phyloP scores from a whole-genome alignment of 2,888 invertebrate species.

The Thumatha senex region DNA sequence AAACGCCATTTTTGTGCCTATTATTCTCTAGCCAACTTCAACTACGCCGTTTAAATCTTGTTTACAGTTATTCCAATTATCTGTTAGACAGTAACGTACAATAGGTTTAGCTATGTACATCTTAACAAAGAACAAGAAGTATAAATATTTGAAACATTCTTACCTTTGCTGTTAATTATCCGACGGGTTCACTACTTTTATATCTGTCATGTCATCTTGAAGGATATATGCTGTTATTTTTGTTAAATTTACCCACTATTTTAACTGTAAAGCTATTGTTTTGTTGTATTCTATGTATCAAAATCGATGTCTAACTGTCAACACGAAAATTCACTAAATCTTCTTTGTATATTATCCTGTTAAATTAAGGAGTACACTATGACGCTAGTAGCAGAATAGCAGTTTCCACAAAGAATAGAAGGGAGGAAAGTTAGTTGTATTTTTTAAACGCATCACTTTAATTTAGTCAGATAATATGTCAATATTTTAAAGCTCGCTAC shows the following conservation, averaged over 20 bases:
- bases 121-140: slow-evolving; percentile 27
- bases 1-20: slow-evolving; percentile 64
- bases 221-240: slow-evolving; percentile 18
- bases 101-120: not conserved
- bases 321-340: not conserved
- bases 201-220: slow-evolving; percentile 44
- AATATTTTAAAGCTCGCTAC: slow-evolving; percentile 12
- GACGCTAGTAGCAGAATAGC: not conserved
- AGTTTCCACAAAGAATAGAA: not conserved
- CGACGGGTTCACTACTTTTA: slow-evolving; percentile 25
- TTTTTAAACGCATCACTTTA: slow-evolving; percentile 1
- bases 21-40: slow-evolving; percentile 4
- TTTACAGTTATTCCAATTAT: slow-evolving; percentile 17
- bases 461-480: slow-evolving; percentile 19
- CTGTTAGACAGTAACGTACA: slow-evolving; percentile 20
- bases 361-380: not conserved
- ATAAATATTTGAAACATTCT: slow-evolving; percentile 13
- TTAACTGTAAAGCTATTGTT: slow-evolving; percentile 21
- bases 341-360: slow-evolving; percentile 14
- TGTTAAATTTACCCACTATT: slow-evolving; percentile 50
- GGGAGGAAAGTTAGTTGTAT: not conserved
- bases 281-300: slow-evolving; percentile 12
- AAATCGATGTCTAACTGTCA: slow-evolving; percentile 10
- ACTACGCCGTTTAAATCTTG: slow-evolving; percentile 9
- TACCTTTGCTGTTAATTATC: slow-evolving; percentile 38